Evolutionary conservation across 2,113 vertebrate genomes (phyloP).

Genomic region (Chinchilla lanigera): DNA sequence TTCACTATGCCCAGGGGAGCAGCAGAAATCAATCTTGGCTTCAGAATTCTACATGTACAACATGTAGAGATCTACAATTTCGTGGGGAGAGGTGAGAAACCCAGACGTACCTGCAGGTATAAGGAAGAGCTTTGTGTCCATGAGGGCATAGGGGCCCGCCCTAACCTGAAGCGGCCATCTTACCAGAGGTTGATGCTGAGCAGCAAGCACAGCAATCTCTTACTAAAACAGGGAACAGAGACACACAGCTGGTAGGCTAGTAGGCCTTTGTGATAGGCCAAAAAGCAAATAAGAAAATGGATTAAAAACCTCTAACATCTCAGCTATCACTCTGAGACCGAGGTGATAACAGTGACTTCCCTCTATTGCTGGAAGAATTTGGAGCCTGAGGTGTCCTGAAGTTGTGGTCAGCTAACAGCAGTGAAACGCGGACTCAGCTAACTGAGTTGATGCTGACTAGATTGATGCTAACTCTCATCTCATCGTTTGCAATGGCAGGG

Average conservation of each 20-base stretch:
- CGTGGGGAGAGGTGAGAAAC: background rate
- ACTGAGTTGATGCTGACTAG: background rate
- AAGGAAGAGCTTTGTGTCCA: background rate
- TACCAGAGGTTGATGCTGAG: background rate
- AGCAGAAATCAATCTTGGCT: background rate
- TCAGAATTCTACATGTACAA: background rate
- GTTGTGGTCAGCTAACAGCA: background rate
- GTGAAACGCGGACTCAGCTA: background rate
- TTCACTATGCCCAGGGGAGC: accelerated
- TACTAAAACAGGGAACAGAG: background rate
- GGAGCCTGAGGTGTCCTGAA: background rate
- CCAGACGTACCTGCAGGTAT: background rate
- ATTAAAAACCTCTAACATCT: background rate
- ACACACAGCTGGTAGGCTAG: background rate
- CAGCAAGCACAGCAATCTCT: background rate
- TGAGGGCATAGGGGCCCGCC: background rate
- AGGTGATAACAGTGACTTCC: background rate
- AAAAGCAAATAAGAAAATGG: background rate
- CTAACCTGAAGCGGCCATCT: background rate
- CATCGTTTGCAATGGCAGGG: background rate
- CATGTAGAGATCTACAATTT: background rate
- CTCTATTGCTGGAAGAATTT: background rate
- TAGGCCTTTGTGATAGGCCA: background rate
- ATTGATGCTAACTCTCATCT: background rate
- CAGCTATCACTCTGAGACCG: background rate